phyloP scores from a whole-genome alignment of 2,888 invertebrate species.

The Pandemis corylana region DNA sequence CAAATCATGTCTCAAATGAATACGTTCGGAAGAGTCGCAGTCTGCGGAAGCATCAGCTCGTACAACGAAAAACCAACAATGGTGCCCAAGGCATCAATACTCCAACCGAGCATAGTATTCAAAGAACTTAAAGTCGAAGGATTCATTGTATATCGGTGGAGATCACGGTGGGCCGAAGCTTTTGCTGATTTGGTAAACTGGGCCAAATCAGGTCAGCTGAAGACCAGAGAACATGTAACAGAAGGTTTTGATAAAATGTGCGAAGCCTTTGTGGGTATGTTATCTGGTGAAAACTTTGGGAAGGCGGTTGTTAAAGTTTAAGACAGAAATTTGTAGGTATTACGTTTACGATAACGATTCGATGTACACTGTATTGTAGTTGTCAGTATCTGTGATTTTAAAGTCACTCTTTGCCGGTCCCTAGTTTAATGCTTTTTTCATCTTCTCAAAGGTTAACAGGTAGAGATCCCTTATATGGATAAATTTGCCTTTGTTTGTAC shows the following conservation, averaged over 20 bases:
- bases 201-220: conserved; percentile 85
- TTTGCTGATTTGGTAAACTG: conserved; percentile 80
- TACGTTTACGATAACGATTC: too few species aligned
- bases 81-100: conserved; percentile 65
- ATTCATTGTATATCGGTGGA: conserved; percentile 76
- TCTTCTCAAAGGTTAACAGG: too few species aligned
- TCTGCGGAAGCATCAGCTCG: conserved; percentile 86
- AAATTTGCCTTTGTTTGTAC: too few species aligned
- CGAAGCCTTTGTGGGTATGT: conserved; percentile 86
- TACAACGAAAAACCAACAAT: conserved; percentile 65
- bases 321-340: not conserved
- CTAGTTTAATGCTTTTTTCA: too few species aligned
- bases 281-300: conserved; percentile 85
- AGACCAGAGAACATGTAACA: conserved; percentile 85
- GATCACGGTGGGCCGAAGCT: conserved; percentile 79
- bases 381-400: too few species aligned
- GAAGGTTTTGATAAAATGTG: conserved; percentile 88
- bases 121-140: conserved; percentile 85
- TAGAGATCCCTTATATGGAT: too few species aligned
- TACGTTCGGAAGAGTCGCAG: conserved; percentile 83
- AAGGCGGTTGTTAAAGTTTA: conserved; percentile 69
- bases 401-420: too few species aligned
- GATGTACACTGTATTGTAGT: too few species aligned
- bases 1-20: conserved; percentile 86
- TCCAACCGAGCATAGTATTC: conserved; percentile 78